Percentiles rank a stretch among this genome's conserved stretches.
These are phyloP conservation scores for Stratiolaelaps scimitus DNA, from an alignment of 1,140 invertebrate genomes.

Conservation along the genomic window DNA sequence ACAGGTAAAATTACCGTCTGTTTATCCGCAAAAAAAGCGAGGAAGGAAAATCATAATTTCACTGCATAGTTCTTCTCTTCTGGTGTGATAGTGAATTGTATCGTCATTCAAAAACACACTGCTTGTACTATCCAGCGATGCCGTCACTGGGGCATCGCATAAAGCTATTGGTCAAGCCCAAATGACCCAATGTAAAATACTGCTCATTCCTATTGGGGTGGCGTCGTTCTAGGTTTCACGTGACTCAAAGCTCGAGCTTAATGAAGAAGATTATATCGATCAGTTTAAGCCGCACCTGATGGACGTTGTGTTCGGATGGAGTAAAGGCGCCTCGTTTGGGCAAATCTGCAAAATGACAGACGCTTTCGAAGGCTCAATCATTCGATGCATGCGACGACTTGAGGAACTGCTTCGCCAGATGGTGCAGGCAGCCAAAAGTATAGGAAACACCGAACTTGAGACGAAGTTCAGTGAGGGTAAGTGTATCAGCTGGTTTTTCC, in stretches of 20 bases:
- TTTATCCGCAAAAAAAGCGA: too few species aligned
- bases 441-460: conserved; percentile 89
- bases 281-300: conserved; percentile 87
- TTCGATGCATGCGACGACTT: conserved; percentile 85
- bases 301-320: conserved; percentile 90
- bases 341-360: conserved; percentile 94
- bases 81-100: too few species aligned
- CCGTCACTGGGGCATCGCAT: too few species aligned
- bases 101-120: too few species aligned
- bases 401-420: conserved; percentile 92
- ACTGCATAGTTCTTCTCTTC: too few species aligned
- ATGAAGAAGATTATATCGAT: conserved; percentile 81
- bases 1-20: conserved; percentile 52
- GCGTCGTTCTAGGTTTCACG: conserved; percentile 39
- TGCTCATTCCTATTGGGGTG: not conserved
- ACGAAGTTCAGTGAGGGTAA: conserved; percentile 81
- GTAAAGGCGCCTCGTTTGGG: conserved; percentile 77
- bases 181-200: too few species aligned
- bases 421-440: conserved; percentile 87
- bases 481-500: conserved; percentile 21
- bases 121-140: too few species aligned
- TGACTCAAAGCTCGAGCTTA: conserved; percentile 76
- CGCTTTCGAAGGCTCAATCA: conserved; percentile 98
- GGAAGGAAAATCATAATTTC: too few species aligned
- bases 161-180: too few species aligned